phyloP scores from a whole-genome alignment of 2,888 invertebrate genomes.

The Drosophila neutralis region DNA sequence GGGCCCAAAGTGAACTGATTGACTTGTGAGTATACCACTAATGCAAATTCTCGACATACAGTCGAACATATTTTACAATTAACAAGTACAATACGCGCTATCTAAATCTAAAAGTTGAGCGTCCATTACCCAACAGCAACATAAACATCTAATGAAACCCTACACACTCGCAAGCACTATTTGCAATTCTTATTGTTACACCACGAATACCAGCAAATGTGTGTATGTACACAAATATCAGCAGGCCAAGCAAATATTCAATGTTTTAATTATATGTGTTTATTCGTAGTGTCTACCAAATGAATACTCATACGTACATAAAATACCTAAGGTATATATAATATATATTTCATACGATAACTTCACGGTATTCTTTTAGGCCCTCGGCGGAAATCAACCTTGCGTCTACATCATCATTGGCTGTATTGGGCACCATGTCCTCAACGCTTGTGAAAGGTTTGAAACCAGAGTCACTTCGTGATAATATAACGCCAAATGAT shows the following conservation, averaged over 20 bases:
- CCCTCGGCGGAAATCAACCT: conserved; percentile 38
- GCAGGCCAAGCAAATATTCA: conserved; percentile 27
- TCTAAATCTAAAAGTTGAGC: not conserved
- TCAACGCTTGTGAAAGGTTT: conserved; percentile 52
- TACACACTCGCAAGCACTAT: not conserved
- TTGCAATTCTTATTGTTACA: not conserved
- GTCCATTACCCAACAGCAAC: not conserved
- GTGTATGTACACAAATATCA: conserved; percentile 3
- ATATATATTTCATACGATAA: conserved; percentile 1
- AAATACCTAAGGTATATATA: not conserved
- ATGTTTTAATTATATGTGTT: conserved; percentile 23
- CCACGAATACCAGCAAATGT: not conserved
- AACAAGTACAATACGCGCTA: not conserved
- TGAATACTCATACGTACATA: not conserved
- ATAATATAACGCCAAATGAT: conserved; percentile 38
- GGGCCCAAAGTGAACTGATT: conserved; percentile 78
- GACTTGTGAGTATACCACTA: conserved; percentile 77
- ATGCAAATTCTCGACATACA: conserved; percentile 1
- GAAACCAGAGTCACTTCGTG: conserved; percentile 27
- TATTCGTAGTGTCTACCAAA: conserved; percentile 19
- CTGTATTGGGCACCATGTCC: conserved; percentile 48
- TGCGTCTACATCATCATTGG: conserved; percentile 60
- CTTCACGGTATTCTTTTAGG: conserved; percentile 23
- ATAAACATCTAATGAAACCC: not conserved
- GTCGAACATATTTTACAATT: conserved; percentile 3